A percentile compares a stretch with the other conserved stretches of the same genome.
Conservation (phyloP, 2,113 vertebrate genomes). For the Progne subis region DNA sequence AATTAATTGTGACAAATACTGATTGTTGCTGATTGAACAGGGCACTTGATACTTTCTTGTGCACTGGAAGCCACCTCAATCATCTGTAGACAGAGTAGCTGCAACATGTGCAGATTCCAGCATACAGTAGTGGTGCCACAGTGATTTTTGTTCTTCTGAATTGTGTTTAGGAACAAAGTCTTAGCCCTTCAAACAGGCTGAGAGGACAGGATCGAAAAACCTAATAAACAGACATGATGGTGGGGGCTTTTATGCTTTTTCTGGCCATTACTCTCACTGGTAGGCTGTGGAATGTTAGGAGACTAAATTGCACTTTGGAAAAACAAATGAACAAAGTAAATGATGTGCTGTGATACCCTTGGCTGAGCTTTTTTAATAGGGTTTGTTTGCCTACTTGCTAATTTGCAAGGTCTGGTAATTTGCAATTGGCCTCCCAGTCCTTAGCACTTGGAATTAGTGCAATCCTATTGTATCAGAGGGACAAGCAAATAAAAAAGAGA, state of each 20-base stretch:
- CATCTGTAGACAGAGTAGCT: background rate
- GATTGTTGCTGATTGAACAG: background rate
- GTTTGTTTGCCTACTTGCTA: slow-evolving; percentile 39
- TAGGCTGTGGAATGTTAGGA: background rate
- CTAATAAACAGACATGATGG: background rate
- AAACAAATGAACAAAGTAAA: slow-evolving; percentile 7
- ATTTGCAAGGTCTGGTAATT: slow-evolving; percentile 57
- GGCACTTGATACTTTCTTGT: background rate
- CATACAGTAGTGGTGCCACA: background rate
- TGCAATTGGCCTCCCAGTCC: background rate
- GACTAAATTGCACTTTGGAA: background rate
- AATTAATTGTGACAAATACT: background rate
- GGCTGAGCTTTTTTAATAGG: slow-evolving; percentile 20
- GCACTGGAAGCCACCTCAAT: background rate
- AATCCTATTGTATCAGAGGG: background rate
- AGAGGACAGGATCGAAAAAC: background rate
- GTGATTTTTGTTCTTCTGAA: background rate
- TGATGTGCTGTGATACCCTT: slow-evolving; percentile 10
- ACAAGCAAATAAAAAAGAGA: background rate
- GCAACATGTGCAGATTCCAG: background rate
- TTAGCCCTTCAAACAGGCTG: background rate
- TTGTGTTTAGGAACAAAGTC: background rate
- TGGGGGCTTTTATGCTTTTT: background rate
- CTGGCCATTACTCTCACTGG: background rate
- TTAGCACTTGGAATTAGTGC: background rate